Conservation (phyloP, 2,888 invertebrate genomes). For the Synergus gifuensis region DNA sequence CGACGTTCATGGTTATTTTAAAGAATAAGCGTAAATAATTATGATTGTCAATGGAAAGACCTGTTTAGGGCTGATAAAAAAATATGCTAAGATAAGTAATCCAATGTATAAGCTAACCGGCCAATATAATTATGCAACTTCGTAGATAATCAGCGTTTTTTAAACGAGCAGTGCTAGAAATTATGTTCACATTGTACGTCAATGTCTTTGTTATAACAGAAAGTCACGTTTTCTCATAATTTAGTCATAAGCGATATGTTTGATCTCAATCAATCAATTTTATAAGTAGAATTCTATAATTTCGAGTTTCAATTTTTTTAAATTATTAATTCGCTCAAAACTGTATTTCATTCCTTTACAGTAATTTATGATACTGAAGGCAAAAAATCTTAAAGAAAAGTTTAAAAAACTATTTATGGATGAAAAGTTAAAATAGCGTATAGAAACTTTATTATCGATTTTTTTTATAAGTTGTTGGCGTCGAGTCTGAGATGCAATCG, state of each 20-base stretch:
- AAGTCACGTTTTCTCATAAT: not conserved
- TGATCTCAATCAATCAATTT: too few species aligned
- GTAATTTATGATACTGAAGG: not conserved
- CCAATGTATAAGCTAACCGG: conserved; percentile 49
- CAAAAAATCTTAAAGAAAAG: not conserved
- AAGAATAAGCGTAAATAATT: not conserved
- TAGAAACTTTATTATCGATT: not conserved
- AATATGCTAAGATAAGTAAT: conserved; percentile 57
- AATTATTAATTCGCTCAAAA: not conserved
- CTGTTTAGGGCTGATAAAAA: conserved; percentile 57
- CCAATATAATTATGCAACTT: conserved; percentile 8
- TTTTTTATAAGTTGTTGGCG: not conserved
- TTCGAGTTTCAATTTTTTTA: not conserved
- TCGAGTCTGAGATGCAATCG: conserved; percentile 52
- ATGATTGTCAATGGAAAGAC: conserved; percentile 44
- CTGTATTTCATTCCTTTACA: not conserved
- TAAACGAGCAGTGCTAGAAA: conserved; percentile 3
- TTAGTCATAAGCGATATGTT: not conserved
- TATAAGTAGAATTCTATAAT: too few species aligned
- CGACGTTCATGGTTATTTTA: not conserved
- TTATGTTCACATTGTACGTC: not conserved
- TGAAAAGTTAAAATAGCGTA: not conserved
- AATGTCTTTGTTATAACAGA: not conserved
- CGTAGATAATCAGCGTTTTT: not conserved
- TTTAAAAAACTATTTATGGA: not conserved